phyloP scores from a whole-genome alignment of 2,888 invertebrate genomes.

The Caenorhabditis doughertyi region DNA sequence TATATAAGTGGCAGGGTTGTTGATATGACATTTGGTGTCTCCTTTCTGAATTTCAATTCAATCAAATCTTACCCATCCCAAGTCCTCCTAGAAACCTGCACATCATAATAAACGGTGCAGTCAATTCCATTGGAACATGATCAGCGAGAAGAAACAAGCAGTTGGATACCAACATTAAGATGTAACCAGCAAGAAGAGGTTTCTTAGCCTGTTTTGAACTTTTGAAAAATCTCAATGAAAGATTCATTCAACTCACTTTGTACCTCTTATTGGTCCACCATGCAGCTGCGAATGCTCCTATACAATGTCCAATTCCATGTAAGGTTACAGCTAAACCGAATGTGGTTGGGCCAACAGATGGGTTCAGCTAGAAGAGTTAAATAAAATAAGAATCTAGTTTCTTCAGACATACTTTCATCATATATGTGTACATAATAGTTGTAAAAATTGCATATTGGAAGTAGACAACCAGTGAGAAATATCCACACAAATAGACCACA shows the following conservation, averaged over 20 bases:
- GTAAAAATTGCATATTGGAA: conserved; percentile 58
- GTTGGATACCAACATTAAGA: conserved; percentile 36
- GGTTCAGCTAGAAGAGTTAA: conserved; percentile 39
- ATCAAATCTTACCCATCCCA: conserved; percentile 46
- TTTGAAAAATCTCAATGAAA: neutral
- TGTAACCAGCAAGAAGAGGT: conserved; percentile 38
- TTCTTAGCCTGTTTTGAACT: conserved; percentile 25
- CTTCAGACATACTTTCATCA: no score
- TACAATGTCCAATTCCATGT: conserved; percentile 52
- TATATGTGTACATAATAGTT: conserved; percentile 59
- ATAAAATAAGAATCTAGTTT: neutral
- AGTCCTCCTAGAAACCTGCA: conserved; percentile 52
- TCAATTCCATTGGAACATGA: conserved; percentile 33
- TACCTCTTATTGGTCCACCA: conserved; percentile 57
- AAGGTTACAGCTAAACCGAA: conserved; percentile 54
- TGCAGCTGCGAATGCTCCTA: conserved; percentile 46
- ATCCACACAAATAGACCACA: conserved; percentile 51
- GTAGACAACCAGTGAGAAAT: conserved; percentile 52
- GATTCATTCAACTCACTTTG: conserved; percentile 15
- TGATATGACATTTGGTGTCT: no score
- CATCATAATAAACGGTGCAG: conserved; percentile 39
- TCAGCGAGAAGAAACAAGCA: conserved; percentile 46
- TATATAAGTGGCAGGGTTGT: no score
- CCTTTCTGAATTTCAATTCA: no score
- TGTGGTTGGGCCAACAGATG: conserved; percentile 27